Evolutionary conservation across 2,797 vertebrate genomes (phyloP).

Genomic region (Falco cherrug): DNA sequence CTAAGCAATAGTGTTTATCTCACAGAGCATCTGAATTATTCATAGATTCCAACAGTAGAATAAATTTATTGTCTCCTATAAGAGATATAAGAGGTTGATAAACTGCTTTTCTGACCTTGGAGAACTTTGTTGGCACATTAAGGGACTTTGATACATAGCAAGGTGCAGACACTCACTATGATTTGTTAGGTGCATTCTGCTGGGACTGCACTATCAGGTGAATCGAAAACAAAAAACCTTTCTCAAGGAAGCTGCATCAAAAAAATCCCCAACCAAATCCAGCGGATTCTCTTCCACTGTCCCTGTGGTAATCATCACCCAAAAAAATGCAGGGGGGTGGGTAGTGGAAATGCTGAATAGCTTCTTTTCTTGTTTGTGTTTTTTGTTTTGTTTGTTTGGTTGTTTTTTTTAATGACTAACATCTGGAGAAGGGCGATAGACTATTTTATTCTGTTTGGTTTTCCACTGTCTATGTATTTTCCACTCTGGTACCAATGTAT

Average conservation of each 20-base stretch:
- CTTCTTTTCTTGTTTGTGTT: background rate
- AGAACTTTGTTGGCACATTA: slow-evolving; percentile 81
- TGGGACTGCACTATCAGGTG: slow-evolving; percentile 47
- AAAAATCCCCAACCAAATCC: background rate
- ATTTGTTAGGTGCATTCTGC: slow-evolving; percentile 71
- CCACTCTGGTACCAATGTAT: background rate
- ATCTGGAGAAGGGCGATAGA: background rate
- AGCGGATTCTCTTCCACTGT: background rate
- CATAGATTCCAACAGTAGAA: slow-evolving; percentile 77
- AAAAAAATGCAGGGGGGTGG: background rate
- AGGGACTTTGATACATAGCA: slow-evolving; percentile 76
- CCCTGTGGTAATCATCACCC: background rate
- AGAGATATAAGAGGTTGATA: slow-evolving; percentile 84
- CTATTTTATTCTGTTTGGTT: background rate
- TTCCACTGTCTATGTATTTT: background rate
- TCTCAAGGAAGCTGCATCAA: background rate
- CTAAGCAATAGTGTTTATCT: slow-evolving; percentile 81
- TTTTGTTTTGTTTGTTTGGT: too few species aligned
- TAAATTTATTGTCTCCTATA: slow-evolving; percentile 85
- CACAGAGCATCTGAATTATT: slow-evolving; percentile 85
- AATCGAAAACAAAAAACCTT: slow-evolving; percentile 53
- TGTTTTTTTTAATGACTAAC: background rate
- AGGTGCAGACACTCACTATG: slow-evolving; percentile 66
- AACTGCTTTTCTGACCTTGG: slow-evolving; percentile 88
- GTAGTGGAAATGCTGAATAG: background rate